phyloP scores from a whole-genome alignment of 2,113 vertebrate genomes.

The Tyrannus savana region DNA sequence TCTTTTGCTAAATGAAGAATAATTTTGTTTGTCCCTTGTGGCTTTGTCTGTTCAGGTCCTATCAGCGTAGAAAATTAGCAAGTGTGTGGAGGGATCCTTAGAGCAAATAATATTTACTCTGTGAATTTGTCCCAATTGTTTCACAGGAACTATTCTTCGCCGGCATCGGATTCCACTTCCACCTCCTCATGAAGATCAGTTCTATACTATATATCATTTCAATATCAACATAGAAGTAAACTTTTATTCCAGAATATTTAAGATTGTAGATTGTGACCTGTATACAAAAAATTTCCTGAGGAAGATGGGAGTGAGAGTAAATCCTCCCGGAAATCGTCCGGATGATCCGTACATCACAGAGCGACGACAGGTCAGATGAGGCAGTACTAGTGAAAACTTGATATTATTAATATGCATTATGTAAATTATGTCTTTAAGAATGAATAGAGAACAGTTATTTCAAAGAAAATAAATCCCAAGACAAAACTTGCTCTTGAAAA shows the following conservation, averaged over 20 bases:
- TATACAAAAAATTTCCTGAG: slow-evolving; percentile 88
- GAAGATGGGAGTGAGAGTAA: slow-evolving; percentile 83
- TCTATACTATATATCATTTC: slow-evolving; percentile 87
- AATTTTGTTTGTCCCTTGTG: neutral
- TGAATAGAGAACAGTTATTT: slow-evolving; percentile 3
- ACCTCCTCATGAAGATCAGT: slow-evolving; percentile 82
- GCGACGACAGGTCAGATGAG: slow-evolving; percentile 77
- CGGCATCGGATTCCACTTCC: slow-evolving; percentile 89
- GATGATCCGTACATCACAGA: slow-evolving; percentile 81
- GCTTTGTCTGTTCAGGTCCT: neutral
- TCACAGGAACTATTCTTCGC: slow-evolving; percentile 82
- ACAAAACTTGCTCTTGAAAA: neutral
- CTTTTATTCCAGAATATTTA: slow-evolving; percentile 84
- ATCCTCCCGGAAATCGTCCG: slow-evolving; percentile 68
- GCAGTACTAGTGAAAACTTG: neutral
- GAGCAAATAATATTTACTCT: neutral
- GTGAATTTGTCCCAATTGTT: neutral
- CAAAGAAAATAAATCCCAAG: neutral
- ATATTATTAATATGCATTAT: neutral
- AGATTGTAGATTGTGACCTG: slow-evolving; percentile 83
- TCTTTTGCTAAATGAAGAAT: neutral
- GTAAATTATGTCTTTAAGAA: neutral
- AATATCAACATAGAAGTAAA: slow-evolving; percentile 85
- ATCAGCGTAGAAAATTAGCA: neutral
- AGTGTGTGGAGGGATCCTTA: neutral